phyloP scores from a whole-genome alignment of 2,888 invertebrate genomes.

The Drosophila helvetica region DNA sequence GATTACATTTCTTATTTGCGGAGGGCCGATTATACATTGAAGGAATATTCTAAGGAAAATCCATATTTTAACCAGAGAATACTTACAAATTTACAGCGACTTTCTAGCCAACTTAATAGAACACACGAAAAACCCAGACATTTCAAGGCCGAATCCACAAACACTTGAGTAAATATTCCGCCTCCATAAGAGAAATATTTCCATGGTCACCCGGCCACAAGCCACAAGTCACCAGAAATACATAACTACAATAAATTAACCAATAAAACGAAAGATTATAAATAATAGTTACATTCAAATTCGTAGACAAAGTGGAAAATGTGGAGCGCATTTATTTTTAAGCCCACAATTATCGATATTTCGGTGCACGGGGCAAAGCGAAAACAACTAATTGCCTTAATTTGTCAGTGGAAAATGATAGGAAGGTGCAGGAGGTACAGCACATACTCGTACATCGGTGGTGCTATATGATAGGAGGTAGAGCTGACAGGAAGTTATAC shows the following conservation, averaged over 20 bases:
- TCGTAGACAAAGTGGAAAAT: not conserved
- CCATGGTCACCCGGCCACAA: not conserved
- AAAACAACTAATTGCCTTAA: slow-evolving; percentile 59
- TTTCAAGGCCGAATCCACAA: not conserved
- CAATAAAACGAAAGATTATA: not conserved
- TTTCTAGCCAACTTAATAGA: not conserved
- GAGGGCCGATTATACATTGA: no score
- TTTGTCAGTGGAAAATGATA: slow-evolving; percentile 54
- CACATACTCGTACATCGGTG: not conserved
- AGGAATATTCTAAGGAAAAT: no score
- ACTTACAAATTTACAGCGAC: not conserved
- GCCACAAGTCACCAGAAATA: not conserved
- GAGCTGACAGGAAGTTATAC: not conserved
- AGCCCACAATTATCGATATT: slow-evolving; percentile 39
- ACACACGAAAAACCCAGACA: not conserved
- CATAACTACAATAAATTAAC: not conserved
- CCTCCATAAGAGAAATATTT: not conserved
- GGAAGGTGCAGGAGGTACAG: slow-evolving; percentile 1
- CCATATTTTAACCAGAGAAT: not conserved
- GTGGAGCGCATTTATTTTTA: not conserved
- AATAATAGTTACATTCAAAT: not conserved
- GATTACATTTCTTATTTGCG: not conserved
- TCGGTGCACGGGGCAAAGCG: slow-evolving; percentile 21
- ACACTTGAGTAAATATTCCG: not conserved
- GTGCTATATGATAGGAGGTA: not conserved